phyloP scores from a whole-genome alignment of 2,888 invertebrate species.

The Rhingia rostrata region DNA sequence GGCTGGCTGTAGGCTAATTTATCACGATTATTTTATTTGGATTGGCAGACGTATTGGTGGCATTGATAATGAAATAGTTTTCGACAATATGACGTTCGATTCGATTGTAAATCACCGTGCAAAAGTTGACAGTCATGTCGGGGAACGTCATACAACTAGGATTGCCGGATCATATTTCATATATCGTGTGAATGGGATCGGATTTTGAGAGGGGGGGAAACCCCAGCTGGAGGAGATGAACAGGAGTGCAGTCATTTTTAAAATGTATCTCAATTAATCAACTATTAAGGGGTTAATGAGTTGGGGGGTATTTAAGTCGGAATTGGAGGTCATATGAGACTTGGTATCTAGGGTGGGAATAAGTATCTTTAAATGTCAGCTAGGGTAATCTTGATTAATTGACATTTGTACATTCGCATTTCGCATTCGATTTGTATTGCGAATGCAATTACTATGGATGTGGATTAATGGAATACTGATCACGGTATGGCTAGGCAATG shows the following conservation, averaged over 20 bases:
- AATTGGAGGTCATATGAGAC: constrained; percentile 1
- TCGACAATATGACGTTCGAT: constrained; percentile 13
- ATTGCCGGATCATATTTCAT: not conserved
- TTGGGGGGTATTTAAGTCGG: not conserved
- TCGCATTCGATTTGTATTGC: too few species aligned
- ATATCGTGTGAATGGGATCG: constrained; percentile 40
- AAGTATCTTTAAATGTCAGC: constrained; percentile 14
- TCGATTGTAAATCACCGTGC: constrained; percentile 54
- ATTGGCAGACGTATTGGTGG: constrained; percentile 23
- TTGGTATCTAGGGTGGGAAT: not conserved
- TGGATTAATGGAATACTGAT: too few species aligned
- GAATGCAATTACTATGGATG: too few species aligned
- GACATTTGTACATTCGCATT: too few species aligned
- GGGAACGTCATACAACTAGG: not conserved
- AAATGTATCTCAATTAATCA: constrained; percentile 51
- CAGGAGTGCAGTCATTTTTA: constrained; percentile 23
- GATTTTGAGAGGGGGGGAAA: constrained; percentile 4
- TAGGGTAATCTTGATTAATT: constrained; percentile 27
- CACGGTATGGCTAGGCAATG: too few species aligned
- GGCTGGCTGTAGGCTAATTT: not conserved
- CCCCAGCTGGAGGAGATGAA: too few species aligned
- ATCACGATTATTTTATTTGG: constrained; percentile 15
- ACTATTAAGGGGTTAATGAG: constrained; percentile 1
- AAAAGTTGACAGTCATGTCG: constrained; percentile 35
- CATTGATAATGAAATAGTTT: constrained; percentile 57